Conservation (phyloP, 2,113 vertebrate species). For the Myotis davidii region DNA sequence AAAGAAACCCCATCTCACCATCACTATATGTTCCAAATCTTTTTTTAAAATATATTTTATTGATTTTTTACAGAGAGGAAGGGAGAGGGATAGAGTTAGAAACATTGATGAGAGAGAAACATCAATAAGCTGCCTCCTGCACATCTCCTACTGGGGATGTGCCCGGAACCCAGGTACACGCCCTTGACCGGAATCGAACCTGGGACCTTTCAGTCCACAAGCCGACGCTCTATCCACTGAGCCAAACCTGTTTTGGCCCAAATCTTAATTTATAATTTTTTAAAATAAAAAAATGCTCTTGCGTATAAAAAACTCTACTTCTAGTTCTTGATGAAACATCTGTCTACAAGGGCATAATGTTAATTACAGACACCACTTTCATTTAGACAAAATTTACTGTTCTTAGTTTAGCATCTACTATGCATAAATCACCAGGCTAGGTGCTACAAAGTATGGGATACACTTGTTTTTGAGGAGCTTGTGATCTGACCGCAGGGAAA, state of each 20-base stretch:
- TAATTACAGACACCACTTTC: constrained; percentile 1
- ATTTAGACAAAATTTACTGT: background rate
- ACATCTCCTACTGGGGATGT: too few species aligned
- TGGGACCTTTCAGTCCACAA: too few species aligned
- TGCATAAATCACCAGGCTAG: background rate
- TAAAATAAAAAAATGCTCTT: background rate
- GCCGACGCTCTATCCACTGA: too few species aligned
- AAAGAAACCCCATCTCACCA: background rate
- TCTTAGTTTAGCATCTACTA: background rate
- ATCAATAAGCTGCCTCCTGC: too few species aligned
- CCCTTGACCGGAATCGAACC: too few species aligned
- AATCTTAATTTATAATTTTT: background rate
- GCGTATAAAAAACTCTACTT: background rate
- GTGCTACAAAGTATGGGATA: background rate
- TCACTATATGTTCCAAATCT: background rate
- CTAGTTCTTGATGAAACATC: background rate
- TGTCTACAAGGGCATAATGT: background rate
- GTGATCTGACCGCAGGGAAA: background rate
- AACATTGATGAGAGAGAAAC: too few species aligned
- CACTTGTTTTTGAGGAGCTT: background rate
- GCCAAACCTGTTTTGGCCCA: too few species aligned
- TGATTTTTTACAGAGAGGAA: too few species aligned
- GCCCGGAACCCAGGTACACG: too few species aligned
- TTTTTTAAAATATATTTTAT: background rate
- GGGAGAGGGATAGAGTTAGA: too few species aligned